A percentile compares a stretch with the other conserved stretches of the same genome.
Conservation (phyloP, 2,113 vertebrate genomes). For the Sturnira hondurensis region DNA sequence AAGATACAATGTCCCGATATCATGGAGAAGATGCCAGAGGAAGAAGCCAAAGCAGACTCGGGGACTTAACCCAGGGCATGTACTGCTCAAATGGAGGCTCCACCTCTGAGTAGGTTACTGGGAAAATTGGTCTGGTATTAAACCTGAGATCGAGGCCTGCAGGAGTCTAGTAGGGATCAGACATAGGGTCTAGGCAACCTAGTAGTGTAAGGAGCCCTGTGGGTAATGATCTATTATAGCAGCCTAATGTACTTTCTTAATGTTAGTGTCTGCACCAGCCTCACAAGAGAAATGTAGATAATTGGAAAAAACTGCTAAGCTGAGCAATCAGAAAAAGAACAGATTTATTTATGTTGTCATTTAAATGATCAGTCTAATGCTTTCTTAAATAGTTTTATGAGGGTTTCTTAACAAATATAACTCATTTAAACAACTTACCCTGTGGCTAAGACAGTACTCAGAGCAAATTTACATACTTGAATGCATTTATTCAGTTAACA, state of each 20-base stretch:
- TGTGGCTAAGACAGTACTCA: neutral
- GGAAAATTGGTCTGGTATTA: neutral
- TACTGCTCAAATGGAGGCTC: neutral
- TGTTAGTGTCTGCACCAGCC: neutral
- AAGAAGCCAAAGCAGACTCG: neutral
- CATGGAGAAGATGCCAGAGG: neutral
- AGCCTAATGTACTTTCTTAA: neutral
- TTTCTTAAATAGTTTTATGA: slow-evolving; percentile 36
- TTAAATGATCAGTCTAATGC: neutral
- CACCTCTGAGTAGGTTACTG: neutral
- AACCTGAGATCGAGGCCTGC: neutral
- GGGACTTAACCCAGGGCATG: neutral
- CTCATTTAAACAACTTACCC: slow-evolving; percentile 24
- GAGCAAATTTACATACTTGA: neutral
- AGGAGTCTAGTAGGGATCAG: neutral
- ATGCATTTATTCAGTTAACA: neutral
- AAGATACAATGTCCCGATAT: neutral
- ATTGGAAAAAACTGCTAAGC: neutral
- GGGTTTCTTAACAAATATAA: neutral
- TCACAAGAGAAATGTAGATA: neutral
- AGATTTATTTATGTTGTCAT: neutral
- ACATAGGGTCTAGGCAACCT: neutral
- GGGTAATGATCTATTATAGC: neutral
- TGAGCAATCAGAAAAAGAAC: slow-evolving; percentile 4
- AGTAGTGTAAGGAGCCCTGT: too few species aligned